Base-by-base conservation (phyloP, 2,888 invertebrate genomes). In the Neria commutata region DNA sequence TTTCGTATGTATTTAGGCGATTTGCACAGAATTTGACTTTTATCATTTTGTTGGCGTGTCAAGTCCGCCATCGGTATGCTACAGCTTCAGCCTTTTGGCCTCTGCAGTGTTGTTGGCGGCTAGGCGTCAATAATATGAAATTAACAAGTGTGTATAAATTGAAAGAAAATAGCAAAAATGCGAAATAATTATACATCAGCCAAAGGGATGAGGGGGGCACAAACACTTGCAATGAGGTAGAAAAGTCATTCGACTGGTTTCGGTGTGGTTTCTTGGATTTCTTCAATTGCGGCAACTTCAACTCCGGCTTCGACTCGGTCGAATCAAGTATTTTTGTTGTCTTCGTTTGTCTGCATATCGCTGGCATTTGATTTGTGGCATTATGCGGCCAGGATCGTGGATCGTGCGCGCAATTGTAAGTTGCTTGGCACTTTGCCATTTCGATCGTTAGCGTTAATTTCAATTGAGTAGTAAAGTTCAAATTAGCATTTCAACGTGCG, bases 41-140 rank as follows among this genome's bases (percentile, higher is more conserved):
- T 70, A 72, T 70, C 72, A 70, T 70, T 70, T 70, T 72, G 70
- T 70, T 67, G 53, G 63, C 62, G 72, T n/a, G n/a, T n/a, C n/a
- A n/a, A n/a, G n/a, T n/a, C n/a, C n/a, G n/a, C n/a, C n/a, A n/a
- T n/a, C n/a, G n/a, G n/a, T n/a, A n/a, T n/a, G n/a, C n/a, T n/a
- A n/a, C n/a, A n/a, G n/a, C n/a, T n/a, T n/a, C n/a, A n/a, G n/a
- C n/a, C n/a, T n/a, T n/a, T n/a, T n/a, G 29, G 29, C 6, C 6
- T 4, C 42, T 42, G 19, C 17, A 42, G 21, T 42, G 42, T 21
- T 19, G 6, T 42, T 42, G 17, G 42, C 42, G n/a, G n/a, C n/a
- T n/a, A 19, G 19, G 6, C 21, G 42, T 21, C 42, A 42, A 42
- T 42, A 42, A 42, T 42, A 42, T 42, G 42, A 19, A 42, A 19